Conservation (phyloP, 2,888 invertebrate genomes). For the Mantis religiosa region DNA sequence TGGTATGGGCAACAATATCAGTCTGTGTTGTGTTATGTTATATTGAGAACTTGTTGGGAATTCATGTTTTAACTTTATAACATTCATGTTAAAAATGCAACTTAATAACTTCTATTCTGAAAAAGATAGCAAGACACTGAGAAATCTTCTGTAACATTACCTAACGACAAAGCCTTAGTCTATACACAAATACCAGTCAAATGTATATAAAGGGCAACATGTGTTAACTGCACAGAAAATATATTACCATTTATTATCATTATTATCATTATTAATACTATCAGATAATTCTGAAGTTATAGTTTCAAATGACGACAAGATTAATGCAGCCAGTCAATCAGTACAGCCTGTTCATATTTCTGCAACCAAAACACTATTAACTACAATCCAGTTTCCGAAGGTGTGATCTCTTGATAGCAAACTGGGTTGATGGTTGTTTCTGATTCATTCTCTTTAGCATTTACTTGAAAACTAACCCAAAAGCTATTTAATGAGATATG, state of each 20-base stretch:
- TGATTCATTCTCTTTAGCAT: background rate
- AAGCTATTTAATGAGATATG: conserved; percentile 18
- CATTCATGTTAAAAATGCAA: background rate
- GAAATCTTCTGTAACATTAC: background rate
- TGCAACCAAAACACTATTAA: background rate
- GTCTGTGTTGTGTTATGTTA: background rate
- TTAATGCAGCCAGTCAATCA: background rate
- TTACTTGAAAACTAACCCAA: conserved; percentile 5
- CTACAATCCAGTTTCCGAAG: background rate
- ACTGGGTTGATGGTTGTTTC: background rate
- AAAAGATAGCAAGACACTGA: background rate
- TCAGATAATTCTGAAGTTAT: background rate
- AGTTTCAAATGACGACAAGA: background rate
- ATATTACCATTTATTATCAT: background rate
- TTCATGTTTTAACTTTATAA: background rate
- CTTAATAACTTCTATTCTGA: background rate
- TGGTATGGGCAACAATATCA: background rate
- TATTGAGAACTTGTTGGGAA: background rate
- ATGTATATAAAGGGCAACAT: background rate
- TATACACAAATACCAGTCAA: background rate
- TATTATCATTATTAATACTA: background rate
- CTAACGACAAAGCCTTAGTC: background rate
- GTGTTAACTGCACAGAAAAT: background rate
- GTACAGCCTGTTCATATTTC: background rate
- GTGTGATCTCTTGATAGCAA: background rate